Base-by-base conservation (phyloP, 2,113 vertebrate genomes). In the Beaufortia kweichowensis region DNA sequence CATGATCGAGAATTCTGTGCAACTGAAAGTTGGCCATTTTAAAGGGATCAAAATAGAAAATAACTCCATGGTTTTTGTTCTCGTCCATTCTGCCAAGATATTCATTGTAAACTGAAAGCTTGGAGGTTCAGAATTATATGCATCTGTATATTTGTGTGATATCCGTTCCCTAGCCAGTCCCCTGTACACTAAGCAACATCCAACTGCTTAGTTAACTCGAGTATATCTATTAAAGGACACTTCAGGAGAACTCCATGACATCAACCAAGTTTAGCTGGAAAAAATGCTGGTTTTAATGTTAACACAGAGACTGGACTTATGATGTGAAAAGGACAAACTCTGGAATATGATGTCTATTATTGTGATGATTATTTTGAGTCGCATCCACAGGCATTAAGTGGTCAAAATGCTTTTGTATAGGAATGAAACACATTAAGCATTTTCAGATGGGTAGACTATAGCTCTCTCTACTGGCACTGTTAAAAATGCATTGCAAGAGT, bases 41-140 rank as follows among this genome's bases (percentile, higher is more conserved):
- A 71, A 53, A 70, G 61, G 70, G 77, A 56, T 56, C 61, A 66
- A 76, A 74, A 12, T 10, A 33, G 31, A 76, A 67, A n/a, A 33
- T 3, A 5, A 46, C n/a, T 35, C 6, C 2, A 0, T 35, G 10
- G 2, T 2, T n/a, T 53, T 35, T 39, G 26, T 55, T 48, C 66
- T n/a, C 3, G 6, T 12, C 26, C 8, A 26, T 35, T 35, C 19
- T 11, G 12, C 50, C 15, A 59, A 39, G 11, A 19, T 11, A 31
- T 70, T 21, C 65, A 53, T 43, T 68, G 65, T 29, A 50, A 69
- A 1, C 48, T 55, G 11, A 55, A 23, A 55, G 12, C 12, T 23
- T 23, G 6, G 6, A 55, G 48, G n/a, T 50, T 50, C 10, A 35
- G 33, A 35, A 35, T 3, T 35, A 35, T 46, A 39, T 55, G 6